A percentile compares a stretch with the other conserved stretches of the same genome.
Conservation (phyloP, 2,888 invertebrate species). For the Spodoptera littoralis region DNA sequence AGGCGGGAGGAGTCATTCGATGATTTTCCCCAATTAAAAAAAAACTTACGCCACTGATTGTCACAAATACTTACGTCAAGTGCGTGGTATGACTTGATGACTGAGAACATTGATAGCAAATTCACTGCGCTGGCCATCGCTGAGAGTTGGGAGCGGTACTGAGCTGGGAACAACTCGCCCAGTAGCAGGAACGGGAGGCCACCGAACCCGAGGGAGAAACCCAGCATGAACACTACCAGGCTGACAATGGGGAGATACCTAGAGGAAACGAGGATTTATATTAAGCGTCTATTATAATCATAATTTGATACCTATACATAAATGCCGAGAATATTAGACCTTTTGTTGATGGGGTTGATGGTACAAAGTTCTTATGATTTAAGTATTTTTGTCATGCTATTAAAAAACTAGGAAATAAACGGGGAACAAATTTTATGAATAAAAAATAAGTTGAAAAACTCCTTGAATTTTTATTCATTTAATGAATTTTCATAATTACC, state of each 20-base stretch:
- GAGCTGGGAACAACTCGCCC: conserved; percentile 89
- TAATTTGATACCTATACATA: too few relatives aligned
- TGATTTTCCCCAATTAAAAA: too few relatives aligned
- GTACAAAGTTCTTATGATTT: too few relatives aligned
- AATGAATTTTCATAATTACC: conserved; percentile 62
- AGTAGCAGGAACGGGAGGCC: conserved; percentile 90
- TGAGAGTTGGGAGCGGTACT: conserved; percentile 87
- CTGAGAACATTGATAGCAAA: conserved; percentile 87
- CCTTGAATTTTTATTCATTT: background rate
- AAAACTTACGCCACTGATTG: too few relatives aligned
- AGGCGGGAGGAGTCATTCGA: too few relatives aligned
- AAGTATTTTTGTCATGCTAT: too few relatives aligned
- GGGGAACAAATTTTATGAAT: too few relatives aligned
- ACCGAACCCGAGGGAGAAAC: conserved; percentile 90
- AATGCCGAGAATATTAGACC: too few relatives aligned
- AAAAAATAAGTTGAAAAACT: too few relatives aligned
- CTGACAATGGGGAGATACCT: conserved; percentile 88
- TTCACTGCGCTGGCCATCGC: conserved; percentile 88
- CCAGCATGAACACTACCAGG: conserved; percentile 89
- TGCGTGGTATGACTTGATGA: conserved; percentile 88
- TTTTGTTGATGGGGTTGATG: too few relatives aligned
- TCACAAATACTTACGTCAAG: conserved; percentile 73
- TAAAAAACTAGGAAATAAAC: too few relatives aligned
- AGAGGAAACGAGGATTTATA: conserved; percentile 12
- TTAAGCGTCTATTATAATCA: too few relatives aligned